Conservation (phyloP, 1,140 invertebrate genomes). For the Drosophila bifasciata region DNA sequence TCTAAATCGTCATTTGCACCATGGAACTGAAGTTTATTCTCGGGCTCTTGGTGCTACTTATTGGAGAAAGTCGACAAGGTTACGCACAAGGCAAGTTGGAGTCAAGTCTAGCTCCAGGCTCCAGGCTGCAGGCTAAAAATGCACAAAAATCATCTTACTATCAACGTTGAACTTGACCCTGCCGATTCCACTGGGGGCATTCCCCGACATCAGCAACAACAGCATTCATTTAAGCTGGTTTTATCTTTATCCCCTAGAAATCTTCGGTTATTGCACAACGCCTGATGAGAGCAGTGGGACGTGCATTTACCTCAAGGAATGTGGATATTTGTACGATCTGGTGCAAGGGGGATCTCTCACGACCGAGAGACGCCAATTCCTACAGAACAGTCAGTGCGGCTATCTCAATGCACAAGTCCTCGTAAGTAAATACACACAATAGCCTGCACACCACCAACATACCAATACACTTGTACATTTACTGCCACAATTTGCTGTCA, state of each 20-base stretch:
- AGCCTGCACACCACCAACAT: neutral
- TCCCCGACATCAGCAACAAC: neutral
- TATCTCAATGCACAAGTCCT: slow-evolving; percentile 56
- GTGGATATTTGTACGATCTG: slow-evolving; percentile 53
- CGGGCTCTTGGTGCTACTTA: slow-evolving; percentile 24
- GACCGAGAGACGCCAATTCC: slow-evolving; percentile 20
- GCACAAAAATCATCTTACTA: slow-evolving; percentile 46
- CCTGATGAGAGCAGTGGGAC: slow-evolving; percentile 44
- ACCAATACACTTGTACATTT: neutral
- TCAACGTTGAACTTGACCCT: slow-evolving; percentile 72
- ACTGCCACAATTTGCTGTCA: slow-evolving; percentile 17
- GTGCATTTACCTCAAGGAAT: slow-evolving; percentile 56
- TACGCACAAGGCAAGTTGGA: slow-evolving; percentile 51
- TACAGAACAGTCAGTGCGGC: slow-evolving; percentile 60
- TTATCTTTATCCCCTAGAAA: slow-evolving; percentile 37
- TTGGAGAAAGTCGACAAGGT: slow-evolving; percentile 9
- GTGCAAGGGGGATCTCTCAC: slow-evolving; percentile 33
- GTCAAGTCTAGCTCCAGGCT: neutral
- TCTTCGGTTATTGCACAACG: slow-evolving; percentile 63
- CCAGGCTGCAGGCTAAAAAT: slow-evolving; percentile 2
- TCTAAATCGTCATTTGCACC: slow-evolving; percentile 1
- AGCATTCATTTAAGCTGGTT: slow-evolving; percentile 10
- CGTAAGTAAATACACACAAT: slow-evolving; percentile 46
- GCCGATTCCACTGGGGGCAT: slow-evolving; percentile 28
- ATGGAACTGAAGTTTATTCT: slow-evolving; percentile 43